phyloP scores from a whole-genome alignment of 2,113 vertebrate species.

The Hystrix cristata region DNA sequence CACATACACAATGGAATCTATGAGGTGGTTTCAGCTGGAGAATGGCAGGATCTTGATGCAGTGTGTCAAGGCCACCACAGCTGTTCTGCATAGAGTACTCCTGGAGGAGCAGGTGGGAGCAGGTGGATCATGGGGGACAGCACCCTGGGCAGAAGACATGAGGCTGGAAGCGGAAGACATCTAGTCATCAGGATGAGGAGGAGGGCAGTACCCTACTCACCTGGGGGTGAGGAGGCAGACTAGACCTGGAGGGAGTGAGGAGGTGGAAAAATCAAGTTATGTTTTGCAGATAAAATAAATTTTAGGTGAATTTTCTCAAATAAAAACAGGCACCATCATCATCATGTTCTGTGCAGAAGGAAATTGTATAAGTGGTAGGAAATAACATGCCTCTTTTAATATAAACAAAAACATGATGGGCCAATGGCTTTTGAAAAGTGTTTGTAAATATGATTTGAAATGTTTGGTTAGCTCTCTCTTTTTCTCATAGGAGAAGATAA shows the following conservation, averaged over 20 bases:
- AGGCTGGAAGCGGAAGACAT: not conserved
- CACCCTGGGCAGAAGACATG: not conserved
- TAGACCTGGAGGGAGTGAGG: too few species aligned
- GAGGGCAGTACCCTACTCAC: not conserved
- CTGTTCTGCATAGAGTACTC: not conserved
- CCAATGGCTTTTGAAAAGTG: not conserved
- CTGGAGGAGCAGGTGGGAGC: not conserved
- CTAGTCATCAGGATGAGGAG: rapidly evolving
- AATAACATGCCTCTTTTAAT: not conserved
- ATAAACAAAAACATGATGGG: not conserved
- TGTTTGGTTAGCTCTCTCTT: not conserved
- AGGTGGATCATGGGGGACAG: rapidly evolving
- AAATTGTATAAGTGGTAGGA: not conserved
- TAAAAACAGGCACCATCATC: not conserved
- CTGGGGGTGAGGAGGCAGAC: rapidly evolving
- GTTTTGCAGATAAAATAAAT: not conserved
- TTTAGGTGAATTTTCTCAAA: not conserved
- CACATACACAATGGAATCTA: rapidly evolving
- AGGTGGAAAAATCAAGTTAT: rapidly evolving
- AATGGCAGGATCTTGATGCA: not conserved
- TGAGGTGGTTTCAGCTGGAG: not conserved
- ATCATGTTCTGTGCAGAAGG: not conserved
- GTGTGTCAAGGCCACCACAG: not conserved
- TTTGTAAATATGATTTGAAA: constrained; percentile 29
- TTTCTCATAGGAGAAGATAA: not conserved